Evolutionary conservation across 2,888 invertebrate species (phyloP).

Genomic region (Eremobia ochroleuca): DNA sequence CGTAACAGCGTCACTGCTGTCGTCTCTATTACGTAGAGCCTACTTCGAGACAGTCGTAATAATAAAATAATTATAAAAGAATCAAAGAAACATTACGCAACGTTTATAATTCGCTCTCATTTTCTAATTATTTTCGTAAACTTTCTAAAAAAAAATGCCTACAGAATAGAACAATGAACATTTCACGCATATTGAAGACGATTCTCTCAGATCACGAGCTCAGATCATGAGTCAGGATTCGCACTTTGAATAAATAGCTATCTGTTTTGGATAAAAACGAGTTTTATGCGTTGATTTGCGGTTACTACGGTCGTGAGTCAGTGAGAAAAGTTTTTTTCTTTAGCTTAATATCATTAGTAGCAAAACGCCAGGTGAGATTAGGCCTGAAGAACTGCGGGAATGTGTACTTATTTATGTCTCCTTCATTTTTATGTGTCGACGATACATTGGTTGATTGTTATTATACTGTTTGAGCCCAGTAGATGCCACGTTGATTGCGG

Average conservation of each 20-base stretch:
- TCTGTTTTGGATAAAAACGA: slow-evolving; percentile 76
- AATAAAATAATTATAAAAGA: slow-evolving; percentile 23
- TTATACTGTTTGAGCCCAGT: background rate
- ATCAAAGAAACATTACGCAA: slow-evolving; percentile 53
- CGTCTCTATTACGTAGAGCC: slow-evolving; percentile 10
- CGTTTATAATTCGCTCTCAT: slow-evolving; percentile 56
- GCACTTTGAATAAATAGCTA: slow-evolving; percentile 71
- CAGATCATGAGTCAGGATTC: slow-evolving; percentile 66
- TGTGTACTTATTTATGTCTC: background rate
- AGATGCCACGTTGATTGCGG: background rate
- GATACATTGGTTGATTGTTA: background rate
- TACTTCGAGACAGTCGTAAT: slow-evolving; percentile 1
- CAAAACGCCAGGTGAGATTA: slow-evolving; percentile 18
- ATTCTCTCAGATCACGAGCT: slow-evolving; percentile 65
- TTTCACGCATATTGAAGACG: slow-evolving; percentile 59
- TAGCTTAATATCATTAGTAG: slow-evolving; percentile 42
- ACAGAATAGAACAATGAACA: slow-evolving; percentile 60
- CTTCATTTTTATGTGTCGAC: background rate
- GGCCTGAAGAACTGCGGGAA: slow-evolving; percentile 41
- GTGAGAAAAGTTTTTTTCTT: slow-evolving; percentile 53
- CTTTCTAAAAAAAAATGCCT: slow-evolving; percentile 69
- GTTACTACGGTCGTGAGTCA: slow-evolving; percentile 83
- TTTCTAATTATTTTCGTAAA: slow-evolving; percentile 40
- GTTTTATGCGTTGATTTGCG: slow-evolving; percentile 78
- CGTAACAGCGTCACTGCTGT: background rate